Evolutionary conservation across 2,113 vertebrate genomes (phyloP).

Genomic region (Raphicerus campestris): DNA sequence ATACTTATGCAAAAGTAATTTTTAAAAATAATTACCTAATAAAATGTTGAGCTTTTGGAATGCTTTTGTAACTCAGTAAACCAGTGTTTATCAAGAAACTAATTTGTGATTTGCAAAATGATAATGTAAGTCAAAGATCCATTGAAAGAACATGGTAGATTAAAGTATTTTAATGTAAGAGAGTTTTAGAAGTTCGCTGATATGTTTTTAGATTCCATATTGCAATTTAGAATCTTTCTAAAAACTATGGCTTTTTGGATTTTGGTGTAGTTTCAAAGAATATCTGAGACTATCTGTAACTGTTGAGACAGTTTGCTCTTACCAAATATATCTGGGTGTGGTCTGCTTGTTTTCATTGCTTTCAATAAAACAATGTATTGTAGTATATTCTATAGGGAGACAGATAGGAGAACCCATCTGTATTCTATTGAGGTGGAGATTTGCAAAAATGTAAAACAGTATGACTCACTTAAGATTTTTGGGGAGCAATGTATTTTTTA

Average conservation of each 20-base stretch:
- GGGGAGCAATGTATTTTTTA: background rate
- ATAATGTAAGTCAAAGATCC: background rate
- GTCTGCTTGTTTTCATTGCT: background rate
- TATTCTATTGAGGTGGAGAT: background rate
- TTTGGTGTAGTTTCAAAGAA: background rate
- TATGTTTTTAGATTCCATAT: background rate
- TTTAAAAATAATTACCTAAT: background rate
- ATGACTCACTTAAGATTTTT: background rate
- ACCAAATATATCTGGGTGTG: background rate
- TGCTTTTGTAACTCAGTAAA: background rate
- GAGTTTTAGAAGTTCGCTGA: background rate
- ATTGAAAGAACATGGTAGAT: background rate
- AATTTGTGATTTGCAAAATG: background rate
- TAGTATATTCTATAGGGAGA: background rate
- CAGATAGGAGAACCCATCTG: background rate
- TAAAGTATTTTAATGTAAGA: background rate
- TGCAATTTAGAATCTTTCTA: background rate
- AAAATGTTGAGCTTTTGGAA: background rate
- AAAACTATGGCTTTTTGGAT: background rate
- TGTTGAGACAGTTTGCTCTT: background rate
- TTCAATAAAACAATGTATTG: background rate
- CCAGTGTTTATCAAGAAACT: background rate
- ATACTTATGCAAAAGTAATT: background rate
- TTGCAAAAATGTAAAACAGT: background rate
- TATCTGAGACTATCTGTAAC: background rate